A percentile compares a stretch with the other conserved stretches of the same genome.
phyloP scores from a whole-genome alignment of 1,140 invertebrate species.

The Batillaria attramentaria region DNA sequence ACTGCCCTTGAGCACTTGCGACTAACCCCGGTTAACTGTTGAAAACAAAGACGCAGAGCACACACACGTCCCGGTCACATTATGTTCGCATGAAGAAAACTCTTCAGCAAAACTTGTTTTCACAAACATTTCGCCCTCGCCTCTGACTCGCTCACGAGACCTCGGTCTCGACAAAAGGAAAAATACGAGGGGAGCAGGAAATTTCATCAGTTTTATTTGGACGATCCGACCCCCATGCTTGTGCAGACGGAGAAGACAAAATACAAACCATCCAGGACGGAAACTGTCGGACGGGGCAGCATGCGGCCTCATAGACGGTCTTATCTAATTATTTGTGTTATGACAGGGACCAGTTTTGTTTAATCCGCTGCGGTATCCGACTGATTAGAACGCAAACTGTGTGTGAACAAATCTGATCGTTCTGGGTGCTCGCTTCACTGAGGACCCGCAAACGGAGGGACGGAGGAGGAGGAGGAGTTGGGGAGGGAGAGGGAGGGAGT shows the following conservation, averaged over 20 bases:
- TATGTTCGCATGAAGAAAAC: too few species aligned
- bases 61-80: too few species aligned
- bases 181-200: slow-evolving; percentile 25
- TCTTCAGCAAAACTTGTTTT: background rate
- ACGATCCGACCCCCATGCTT: slow-evolving; percentile 34
- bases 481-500: background rate
- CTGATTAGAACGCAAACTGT: slow-evolving; percentile 28
- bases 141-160: background rate
- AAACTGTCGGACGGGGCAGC: background rate
- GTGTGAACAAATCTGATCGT: background rate
- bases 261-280: slow-evolving; percentile 8
- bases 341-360: slow-evolving; percentile 32
- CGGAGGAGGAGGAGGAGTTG: background rate
- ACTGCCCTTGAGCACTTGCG: too few species aligned
- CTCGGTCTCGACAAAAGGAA: slow-evolving; percentile 16
- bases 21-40: too few species aligned
- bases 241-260: slow-evolving; percentile 18
- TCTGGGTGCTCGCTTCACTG: background rate
- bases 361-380: slow-evolving; percentile 21
- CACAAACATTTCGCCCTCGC: background rate
- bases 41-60: too few species aligned
- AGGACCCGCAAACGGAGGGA: background rate
- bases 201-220: slow-evolving; percentile 30
- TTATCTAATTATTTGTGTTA: slow-evolving; percentile 39
- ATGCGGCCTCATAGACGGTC: background rate